Percentiles rank a stretch among this genome's conserved stretches.
phyloP scores from a whole-genome alignment of 2,888 invertebrate species.

The Microctonus hyperodae region DNA sequence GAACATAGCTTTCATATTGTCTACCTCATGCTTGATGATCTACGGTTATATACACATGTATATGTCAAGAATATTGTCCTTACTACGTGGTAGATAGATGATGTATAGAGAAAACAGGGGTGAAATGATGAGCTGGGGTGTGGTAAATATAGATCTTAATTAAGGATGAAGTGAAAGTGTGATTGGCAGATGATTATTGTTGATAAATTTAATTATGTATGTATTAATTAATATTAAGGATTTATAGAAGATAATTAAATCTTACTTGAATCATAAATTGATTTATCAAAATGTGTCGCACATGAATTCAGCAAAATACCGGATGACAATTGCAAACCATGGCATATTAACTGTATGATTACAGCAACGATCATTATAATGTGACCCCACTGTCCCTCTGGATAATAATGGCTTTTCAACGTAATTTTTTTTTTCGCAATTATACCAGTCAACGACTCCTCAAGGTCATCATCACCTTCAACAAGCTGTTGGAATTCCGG shows the following conservation, averaged over 20 bases:
- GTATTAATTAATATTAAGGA: not conserved
- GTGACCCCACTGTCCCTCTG: constrained; percentile 90
- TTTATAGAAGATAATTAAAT: not conserved
- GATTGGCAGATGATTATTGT: not conserved
- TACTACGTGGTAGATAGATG: not conserved
- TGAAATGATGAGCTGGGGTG: not conserved
- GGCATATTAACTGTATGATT: constrained; percentile 75
- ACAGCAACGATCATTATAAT: constrained; percentile 76
- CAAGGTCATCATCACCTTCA: constrained; percentile 43
- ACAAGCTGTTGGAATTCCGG: constrained; percentile 47
- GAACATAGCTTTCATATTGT: not conserved
- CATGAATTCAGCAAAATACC: constrained; percentile 61
- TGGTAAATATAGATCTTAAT: not conserved
- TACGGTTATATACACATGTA: no score
- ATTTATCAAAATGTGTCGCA: constrained; percentile 38
- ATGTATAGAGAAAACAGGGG: not conserved
- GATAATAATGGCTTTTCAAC: constrained; percentile 74
- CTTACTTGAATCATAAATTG: constrained; percentile 46
- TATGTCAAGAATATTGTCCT: not conserved
- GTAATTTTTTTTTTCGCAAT: constrained; percentile 54
- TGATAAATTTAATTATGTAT: not conserved
- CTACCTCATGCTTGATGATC: not conserved
- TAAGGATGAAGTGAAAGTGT: not conserved
- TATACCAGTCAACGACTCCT: constrained; percentile 50
- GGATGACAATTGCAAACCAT: constrained; percentile 75